Evolutionary conservation across 1,140 invertebrate genomes (phyloP), one percentile per base, ranked within the genome.

Genomic region (Caenorhabditis latens): DNA sequence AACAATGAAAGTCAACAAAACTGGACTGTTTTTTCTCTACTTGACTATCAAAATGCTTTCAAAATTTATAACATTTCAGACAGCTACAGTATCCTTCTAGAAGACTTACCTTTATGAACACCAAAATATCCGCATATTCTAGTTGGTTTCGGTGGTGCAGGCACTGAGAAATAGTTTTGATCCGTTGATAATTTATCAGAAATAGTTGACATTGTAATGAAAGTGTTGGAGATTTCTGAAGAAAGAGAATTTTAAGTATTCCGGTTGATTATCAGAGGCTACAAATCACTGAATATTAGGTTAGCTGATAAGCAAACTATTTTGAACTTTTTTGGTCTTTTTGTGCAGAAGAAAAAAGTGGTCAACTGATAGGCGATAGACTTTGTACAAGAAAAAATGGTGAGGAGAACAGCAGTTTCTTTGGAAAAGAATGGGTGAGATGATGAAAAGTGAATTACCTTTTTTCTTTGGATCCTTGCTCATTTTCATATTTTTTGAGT

Each of bases 111-210:
- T 24, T 79, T 79, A 79, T 79, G 71, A 32, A 79, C 71, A 2
- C 71, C 71, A 79, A 79, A 79, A 79, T 24, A 79, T 11, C 71
- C 71, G 11, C 71, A 79, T 19, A 79, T 48, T n/a, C 46, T 50
- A 19, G 71, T 79, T 50, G 71, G 71, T 50, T 79, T 79, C 11
- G 71, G 71, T 11, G 71, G 32, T 50, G 71, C 6, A 14, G 71
- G 71, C 19, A 79, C 19, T n/a, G 71, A 79, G n/a, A 79, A 79
- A 79, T 79, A 79, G 40, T 79, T 79, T 43, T 79, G 71, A 53
- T 79, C 71, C 21, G 71, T 79, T 79, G 71, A 79, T 14, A 79
- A 53, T 24, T 79, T 79, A 21, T 79, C 71, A 32, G 71, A 79
- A 53, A 79, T 79, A 24, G 71, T 79, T 4, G 43, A 50, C 71